phyloP scores from a whole-genome alignment of 1,140 invertebrate genomes.

The Sarcophaga bullata region DNA sequence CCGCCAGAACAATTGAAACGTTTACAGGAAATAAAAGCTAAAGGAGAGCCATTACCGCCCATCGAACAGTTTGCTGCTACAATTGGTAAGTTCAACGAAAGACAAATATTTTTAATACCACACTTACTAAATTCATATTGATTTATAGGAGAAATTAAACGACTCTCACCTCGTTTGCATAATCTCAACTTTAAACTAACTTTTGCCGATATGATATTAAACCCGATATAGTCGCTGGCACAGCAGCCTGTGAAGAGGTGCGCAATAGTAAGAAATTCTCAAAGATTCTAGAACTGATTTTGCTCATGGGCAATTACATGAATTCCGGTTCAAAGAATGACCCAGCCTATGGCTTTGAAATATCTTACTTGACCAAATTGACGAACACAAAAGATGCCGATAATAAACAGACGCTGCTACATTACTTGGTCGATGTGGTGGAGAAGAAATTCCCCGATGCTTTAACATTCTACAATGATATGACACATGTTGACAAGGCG shows the following conservation, averaged over 20 bases:
- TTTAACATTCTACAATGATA: conserved; percentile 85
- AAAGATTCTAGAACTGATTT: conserved; percentile 87
- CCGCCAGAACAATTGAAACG: conserved; percentile 88
- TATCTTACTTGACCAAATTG: conserved; percentile 94
- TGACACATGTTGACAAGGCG: conserved; percentile 85
- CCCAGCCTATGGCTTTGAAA: conserved; percentile 95
- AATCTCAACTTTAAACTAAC: conserved; percentile 88
- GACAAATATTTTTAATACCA: not conserved
- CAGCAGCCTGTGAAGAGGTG: conserved; percentile 95
- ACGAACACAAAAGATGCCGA: conserved; percentile 94
- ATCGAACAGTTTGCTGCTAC: conserved; percentile 95
- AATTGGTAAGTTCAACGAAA: conserved; percentile 69
- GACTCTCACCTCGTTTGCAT: conserved; percentile 85
- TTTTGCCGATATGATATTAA: conserved; percentile 82
- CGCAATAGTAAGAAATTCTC: conserved; percentile 90
- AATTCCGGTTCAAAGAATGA: conserved; percentile 94
- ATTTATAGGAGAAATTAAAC: conserved; percentile 77
- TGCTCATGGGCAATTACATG: conserved; percentile 94
- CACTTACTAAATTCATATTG: not conserved
- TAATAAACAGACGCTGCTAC: conserved; percentile 91
- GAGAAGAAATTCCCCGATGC: conserved; percentile 89
- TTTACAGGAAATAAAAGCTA: conserved; percentile 81
- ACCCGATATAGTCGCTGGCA: conserved; percentile 94
- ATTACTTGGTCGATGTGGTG: conserved; percentile 90
- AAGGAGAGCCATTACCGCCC: conserved; percentile 85